Evolutionary conservation across 2,113 vertebrate genomes (phyloP).

Genomic region (Lamprotornis superbus): DNA sequence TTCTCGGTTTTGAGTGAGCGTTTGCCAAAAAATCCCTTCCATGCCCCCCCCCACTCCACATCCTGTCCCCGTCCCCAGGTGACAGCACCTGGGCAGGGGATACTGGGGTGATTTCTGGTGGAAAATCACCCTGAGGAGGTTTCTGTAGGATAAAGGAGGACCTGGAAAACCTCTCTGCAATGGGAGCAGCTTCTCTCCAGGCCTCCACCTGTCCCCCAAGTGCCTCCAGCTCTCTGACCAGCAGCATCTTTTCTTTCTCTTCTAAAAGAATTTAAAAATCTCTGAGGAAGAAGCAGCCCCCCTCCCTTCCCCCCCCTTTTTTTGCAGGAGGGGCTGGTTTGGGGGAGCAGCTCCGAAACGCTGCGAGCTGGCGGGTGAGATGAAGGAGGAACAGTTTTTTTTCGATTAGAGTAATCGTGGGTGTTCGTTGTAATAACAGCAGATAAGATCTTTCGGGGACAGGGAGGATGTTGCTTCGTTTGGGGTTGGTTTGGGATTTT

Average conservation of each 20-base stretch:
- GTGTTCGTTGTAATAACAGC: constrained; percentile 47
- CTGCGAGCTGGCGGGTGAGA: not conserved
- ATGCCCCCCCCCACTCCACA: accelerated
- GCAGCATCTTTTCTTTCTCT: not conserved
- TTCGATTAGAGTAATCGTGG: constrained; percentile 35
- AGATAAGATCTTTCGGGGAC: constrained; percentile 38
- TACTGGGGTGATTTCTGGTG: accelerated
- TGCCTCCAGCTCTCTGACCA: not conserved
- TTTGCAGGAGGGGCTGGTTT: accelerated
- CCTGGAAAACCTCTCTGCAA: accelerated
- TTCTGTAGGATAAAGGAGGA: not conserved
- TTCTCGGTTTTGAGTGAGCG: not conserved
- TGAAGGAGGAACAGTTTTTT: constrained; percentile 16
- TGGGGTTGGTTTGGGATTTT: not conserved
- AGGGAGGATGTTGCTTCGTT: constrained; percentile 1
- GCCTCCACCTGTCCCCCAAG: not conserved
- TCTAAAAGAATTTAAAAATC: not conserved
- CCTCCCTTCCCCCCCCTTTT: not conserved
- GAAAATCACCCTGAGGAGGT: accelerated
- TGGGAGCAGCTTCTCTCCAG: not conserved
- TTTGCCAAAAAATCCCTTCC: not conserved
- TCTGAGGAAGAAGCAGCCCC: not conserved
- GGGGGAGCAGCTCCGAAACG: not conserved
- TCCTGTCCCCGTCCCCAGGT: accelerated
- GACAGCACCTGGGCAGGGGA: not conserved